Evolutionary conservation across 1,140 invertebrate genomes (phyloP), one percentile per base, ranked within the genome.

Genomic region (Helicoverpa armigera): DNA sequence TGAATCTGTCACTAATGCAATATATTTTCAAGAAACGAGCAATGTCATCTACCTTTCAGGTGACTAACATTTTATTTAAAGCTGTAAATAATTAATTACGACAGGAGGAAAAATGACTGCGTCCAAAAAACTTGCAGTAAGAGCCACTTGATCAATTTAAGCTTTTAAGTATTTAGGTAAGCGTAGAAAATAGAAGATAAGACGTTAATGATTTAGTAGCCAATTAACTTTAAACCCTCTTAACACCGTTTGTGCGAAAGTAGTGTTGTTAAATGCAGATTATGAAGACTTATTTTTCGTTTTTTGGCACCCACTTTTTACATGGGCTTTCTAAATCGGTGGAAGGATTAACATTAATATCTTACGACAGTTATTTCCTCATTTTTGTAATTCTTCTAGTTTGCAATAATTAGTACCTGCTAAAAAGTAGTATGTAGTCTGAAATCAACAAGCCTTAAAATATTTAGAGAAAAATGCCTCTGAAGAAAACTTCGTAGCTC

Each of bases 1-100:
- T 74, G 72, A 60, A n/a, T 11, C 5, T 53, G 18, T 10, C n/a
- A 16, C 67, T 53, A 53, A 70, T 53, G 12, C 63, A 43, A 67
- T 67, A 70, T 48, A 53, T 74, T 74, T 60, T 48, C 54, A 60
- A 74, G 53, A 60, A 74, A 60, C 54, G 31, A 29, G 48, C 70
- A 61, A 63, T 74, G 69, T 56, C 76, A 58, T 23, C 65, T 12
- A 43, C 48, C 43, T 81, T 81, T 76, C 63, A 70, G 16, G 11
- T 69, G 79, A 75, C 63, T 67, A 74, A 58, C 29, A 31, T 9
- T 1, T 72, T 56, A 31, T 72, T 54, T 54, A 31, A 12, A 54
- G 50, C 53, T 72, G 69, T 43, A 72, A 54, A 51, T 53, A 54
- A 53, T 53, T 51, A 51, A 56, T 53, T 51, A 74, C 53, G 11